Base-by-base conservation (phyloP, 2,113 vertebrate species). In the Ovibos moschatus region DNA sequence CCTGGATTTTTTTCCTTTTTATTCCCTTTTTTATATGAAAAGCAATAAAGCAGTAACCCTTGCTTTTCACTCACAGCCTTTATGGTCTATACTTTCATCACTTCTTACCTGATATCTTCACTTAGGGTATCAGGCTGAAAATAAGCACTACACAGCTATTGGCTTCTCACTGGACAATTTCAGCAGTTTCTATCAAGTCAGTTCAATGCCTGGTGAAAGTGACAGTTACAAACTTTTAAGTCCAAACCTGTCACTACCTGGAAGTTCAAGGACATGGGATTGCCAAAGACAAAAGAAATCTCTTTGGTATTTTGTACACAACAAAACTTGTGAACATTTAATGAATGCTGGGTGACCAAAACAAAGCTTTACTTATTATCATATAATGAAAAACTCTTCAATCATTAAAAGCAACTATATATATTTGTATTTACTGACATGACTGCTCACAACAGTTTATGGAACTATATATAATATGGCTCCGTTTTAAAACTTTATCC, bases 21-120 rank as follows among this genome's bases (percentile, higher is more conserved):
- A 88, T 92, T 95, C 88, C 16, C 47, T 83, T 81, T 97, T 81
- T 16, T 71, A 95, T 97, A 96, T 96, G 2, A 98, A 98, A 98
- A 98, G 89, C 60, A 98, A 97, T 98, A 98, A 97, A 98, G 91
- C 87, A 97, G 58, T 50, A 19, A 98, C 94, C 94, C 43, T 57
- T 97, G 89, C 60, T 71, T 92, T 98, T 97, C 14, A n/a, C 90
- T 96, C 81, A 21, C 90, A n/a, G 87, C 30, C 85, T 91, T 89
- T 95, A 97, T 71, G 64, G 51, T 94, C 90, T 96, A 0, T 58
- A 33, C 76, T 97, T 94, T 64, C 95, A 96, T 96, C 15, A 14
- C 43, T 97, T 89, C 45, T 97, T 92, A 94, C 95, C 83, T 62
- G 21, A n/a, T 64, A 23, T 91, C 78, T 92, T 95, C 94, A 84